Conservation (phyloP, 2,888 invertebrate genomes). For the Stomorhina lunata region DNA sequence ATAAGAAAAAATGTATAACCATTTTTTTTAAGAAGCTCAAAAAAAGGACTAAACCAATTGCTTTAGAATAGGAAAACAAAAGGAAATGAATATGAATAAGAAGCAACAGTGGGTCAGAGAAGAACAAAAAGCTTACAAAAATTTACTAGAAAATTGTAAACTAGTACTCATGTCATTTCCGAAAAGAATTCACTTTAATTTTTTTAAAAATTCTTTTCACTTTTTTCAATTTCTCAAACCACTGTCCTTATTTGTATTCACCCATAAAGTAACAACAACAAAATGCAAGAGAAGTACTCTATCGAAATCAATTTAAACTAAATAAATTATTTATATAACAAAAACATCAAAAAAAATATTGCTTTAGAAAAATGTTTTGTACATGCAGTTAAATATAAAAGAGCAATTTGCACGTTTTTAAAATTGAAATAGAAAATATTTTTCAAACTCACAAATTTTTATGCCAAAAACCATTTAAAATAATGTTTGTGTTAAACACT, state of each 20-base stretch:
- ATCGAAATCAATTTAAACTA: slow-evolving; percentile 61
- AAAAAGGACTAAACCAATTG: slow-evolving; percentile 32
- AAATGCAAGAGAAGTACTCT: background rate
- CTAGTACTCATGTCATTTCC: background rate
- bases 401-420: slow-evolving; percentile 49
- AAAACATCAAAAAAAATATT: slow-evolving; percentile 27
- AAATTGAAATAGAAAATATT: slow-evolving; percentile 19
- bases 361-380: slow-evolving; percentile 22
- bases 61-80: slow-evolving; percentile 27
- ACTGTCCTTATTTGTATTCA: slow-evolving; percentile 15
- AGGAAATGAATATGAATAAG: slow-evolving; percentile 31
- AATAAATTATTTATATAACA: slow-evolving; percentile 58
- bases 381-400: slow-evolving; percentile 40
- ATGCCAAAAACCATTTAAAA: slow-evolving; percentile 49
- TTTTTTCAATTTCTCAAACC: too few species aligned
- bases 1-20: background rate
- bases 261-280: background rate
- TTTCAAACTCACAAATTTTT: slow-evolving; percentile 1
- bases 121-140: background rate
- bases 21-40: background rate
- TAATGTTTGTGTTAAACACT: slow-evolving; percentile 54
- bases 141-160: too few species aligned
- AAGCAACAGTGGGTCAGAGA: background rate
- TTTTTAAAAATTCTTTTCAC: background rate
- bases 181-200: background rate